These are phyloP conservation scores for Drosophila sp. DNA, from an alignment of 1,140 invertebrate genomes.

Conservation along the genomic window DNA sequence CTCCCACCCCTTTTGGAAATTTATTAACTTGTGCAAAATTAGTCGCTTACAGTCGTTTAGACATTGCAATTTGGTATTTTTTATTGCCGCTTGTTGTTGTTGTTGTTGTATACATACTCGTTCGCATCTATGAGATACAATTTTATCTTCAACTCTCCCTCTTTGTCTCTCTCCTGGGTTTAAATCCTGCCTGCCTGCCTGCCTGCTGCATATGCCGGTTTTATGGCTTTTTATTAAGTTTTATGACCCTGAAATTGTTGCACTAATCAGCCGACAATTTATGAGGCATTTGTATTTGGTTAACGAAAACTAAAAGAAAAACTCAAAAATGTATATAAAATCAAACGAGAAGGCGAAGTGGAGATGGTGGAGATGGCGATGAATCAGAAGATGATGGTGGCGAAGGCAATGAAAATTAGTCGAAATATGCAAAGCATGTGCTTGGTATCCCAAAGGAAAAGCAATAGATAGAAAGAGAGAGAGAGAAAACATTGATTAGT, in stretches of 20 bases:
- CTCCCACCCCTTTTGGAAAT: constrained; percentile 39
- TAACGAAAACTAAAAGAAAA: constrained; percentile 39
- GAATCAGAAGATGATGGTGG: constrained; percentile 7
- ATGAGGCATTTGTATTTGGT: constrained; percentile 66
- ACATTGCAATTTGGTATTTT: constrained; percentile 73
- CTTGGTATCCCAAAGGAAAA: background rate
- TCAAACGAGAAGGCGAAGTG: constrained; percentile 9
- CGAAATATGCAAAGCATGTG: constrained; percentile 71
- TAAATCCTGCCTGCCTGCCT: constrained; percentile 34
- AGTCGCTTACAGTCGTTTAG: constrained; percentile 80
- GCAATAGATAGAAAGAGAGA: background rate
- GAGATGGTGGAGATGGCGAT: background rate
- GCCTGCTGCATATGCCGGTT: constrained; percentile 15
- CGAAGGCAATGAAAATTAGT: constrained; percentile 61
- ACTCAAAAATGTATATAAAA: constrained; percentile 50
- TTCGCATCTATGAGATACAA: constrained; percentile 69
- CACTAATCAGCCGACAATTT: constrained; percentile 78
- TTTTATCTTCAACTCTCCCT: constrained; percentile 22
- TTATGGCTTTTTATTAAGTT: constrained; percentile 56
- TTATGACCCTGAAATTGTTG: constrained; percentile 74
- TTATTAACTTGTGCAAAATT: constrained; percentile 81
- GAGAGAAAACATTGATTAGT: constrained; percentile 63
- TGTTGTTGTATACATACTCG: constrained; percentile 15
- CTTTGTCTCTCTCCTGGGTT: background rate
- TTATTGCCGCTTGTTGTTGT: constrained; percentile 63